Evolutionary conservation across 2,113 vertebrate genomes (phyloP).

Genomic region (Piprites chloris): DNA sequence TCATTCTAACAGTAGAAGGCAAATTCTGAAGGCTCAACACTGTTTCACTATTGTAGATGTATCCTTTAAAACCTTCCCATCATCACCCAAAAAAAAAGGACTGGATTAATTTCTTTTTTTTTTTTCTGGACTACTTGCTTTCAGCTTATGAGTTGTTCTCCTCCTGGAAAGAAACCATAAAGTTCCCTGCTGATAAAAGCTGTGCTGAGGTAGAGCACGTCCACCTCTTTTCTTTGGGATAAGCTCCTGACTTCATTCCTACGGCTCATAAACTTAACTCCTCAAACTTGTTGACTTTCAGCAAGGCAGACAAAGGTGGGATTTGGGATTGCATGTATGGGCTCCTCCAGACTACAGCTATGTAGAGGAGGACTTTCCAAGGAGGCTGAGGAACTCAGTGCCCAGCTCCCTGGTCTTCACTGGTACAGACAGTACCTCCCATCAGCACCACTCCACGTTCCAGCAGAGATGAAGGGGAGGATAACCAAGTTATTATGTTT

Average conservation of each 20-base stretch:
- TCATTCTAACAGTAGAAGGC: not conserved
- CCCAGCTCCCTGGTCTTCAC: not conserved
- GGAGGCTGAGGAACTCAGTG: not conserved
- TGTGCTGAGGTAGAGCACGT: not conserved
- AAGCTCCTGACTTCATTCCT: not conserved
- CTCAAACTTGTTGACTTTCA: not conserved
- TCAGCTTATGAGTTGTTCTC: not conserved
- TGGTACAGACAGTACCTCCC: not conserved
- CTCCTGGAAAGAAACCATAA: not conserved
- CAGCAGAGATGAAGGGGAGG: not conserved
- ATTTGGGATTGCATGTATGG: not conserved
- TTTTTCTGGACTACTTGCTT: not conserved
- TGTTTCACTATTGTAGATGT: not conserved
- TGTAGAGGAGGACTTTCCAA: not conserved
- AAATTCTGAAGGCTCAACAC: not conserved
- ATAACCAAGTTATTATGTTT: not conserved
- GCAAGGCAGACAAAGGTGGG: not conserved
- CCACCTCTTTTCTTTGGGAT: not conserved
- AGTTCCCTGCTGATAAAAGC: not conserved
- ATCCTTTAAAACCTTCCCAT: not conserved
- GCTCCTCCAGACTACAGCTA: not conserved
- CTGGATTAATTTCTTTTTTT: not conserved
- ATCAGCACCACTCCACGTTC: not conserved
- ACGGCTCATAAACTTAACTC: not conserved
- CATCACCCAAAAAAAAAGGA: not conserved